Conservation (phyloP, 2,888 invertebrate species). For the Cheilosia vernalis region DNA sequence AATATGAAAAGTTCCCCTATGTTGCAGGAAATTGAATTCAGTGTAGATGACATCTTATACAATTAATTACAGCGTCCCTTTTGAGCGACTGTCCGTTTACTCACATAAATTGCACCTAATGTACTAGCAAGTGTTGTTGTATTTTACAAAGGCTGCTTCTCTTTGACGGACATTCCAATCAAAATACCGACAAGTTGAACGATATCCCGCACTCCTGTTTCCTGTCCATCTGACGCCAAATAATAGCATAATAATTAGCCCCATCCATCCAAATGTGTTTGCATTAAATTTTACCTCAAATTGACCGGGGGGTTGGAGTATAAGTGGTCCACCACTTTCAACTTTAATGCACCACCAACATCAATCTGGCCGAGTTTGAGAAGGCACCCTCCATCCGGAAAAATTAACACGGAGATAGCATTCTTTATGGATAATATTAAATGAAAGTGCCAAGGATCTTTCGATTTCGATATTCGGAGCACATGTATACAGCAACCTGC, state of each 20-base stretch:
- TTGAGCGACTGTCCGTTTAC: too few relatives aligned
- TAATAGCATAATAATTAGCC: background rate
- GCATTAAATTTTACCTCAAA: constrained; percentile 4
- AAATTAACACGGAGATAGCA: background rate
- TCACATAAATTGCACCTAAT: too few relatives aligned
- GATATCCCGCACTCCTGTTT: too few relatives aligned
- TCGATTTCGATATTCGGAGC: constrained; percentile 34
- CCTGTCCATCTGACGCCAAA: too few relatives aligned
- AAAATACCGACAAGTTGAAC: too few relatives aligned
- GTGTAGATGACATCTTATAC: too few relatives aligned
- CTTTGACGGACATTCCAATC: too few relatives aligned
- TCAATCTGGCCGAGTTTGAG: background rate
- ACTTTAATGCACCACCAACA: constrained; percentile 33
- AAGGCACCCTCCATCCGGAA: background rate
- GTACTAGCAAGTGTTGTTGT: too few relatives aligned
- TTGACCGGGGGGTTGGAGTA: constrained; percentile 1
- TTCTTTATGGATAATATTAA: constrained; percentile 50
- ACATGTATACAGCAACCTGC: constrained; percentile 8
- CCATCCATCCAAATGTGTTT: background rate
- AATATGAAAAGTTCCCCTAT: background rate
- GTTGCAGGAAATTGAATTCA: background rate
- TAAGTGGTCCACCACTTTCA: constrained; percentile 21
- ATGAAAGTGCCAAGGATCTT: constrained; percentile 50
- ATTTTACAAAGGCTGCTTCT: too few relatives aligned
- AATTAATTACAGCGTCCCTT: too few relatives aligned